Evolutionary conservation across 2,888 invertebrate species (phyloP).

Genomic region (Amphiduros pacificus): DNA sequence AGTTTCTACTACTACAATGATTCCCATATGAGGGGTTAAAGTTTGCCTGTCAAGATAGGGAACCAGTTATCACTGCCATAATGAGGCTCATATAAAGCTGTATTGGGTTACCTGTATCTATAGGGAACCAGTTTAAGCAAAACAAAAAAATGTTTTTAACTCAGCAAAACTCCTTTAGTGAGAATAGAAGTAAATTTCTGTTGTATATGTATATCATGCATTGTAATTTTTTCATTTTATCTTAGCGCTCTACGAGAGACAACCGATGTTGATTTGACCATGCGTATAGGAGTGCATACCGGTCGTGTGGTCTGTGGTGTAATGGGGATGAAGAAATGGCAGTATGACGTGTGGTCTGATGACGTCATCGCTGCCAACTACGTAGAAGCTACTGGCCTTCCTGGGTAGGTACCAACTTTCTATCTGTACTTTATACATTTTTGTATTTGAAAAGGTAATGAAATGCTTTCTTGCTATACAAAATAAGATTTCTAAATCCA

Average conservation of each 20-base stretch:
- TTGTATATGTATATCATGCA: too few species aligned
- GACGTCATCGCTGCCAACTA: constrained; percentile 73
- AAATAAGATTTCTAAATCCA: too few species aligned
- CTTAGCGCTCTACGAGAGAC: constrained; percentile 85
- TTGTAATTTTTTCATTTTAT: constrained; percentile 9
- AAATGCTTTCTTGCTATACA: too few species aligned
- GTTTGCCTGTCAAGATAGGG: too few species aligned
- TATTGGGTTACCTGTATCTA: too few species aligned
- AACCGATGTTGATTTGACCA: constrained; percentile 88
- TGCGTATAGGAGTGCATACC: constrained; percentile 91
- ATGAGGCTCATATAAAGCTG: too few species aligned
- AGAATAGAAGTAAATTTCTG: too few species aligned
- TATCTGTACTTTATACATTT: not conserved
- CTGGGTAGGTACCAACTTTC: constrained; percentile 68
- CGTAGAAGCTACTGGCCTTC: constrained; percentile 72
- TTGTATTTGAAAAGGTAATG: not conserved
- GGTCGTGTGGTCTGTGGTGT: constrained; percentile 89
- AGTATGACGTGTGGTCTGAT: constrained; percentile 91
- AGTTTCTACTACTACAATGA: not conserved
- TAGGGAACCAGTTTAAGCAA: too few species aligned
- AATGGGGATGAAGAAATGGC: constrained; percentile 87
- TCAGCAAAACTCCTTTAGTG: too few species aligned
- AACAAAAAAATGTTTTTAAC: too few species aligned
- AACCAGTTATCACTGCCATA: too few species aligned
- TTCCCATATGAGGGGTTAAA: too few species aligned